Evolutionary conservation across 2,888 invertebrate species (phyloP).

Genomic region (Amblyjoppa proteus): DNA sequence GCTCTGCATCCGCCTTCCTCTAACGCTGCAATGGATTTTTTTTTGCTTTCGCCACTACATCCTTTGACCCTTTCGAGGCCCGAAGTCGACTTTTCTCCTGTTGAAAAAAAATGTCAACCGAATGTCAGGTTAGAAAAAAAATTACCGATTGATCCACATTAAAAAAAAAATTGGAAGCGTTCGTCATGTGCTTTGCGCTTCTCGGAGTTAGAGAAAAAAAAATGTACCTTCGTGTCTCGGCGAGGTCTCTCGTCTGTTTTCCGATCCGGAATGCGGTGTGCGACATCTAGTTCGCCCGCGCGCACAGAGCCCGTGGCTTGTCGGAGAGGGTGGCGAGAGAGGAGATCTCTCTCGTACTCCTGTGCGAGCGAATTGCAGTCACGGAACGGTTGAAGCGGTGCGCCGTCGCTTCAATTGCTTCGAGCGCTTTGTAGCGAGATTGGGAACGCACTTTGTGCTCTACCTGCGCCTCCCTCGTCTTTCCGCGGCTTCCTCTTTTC

Average conservation of each 20-base stretch:
- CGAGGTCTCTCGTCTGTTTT: conserved; percentile 34
- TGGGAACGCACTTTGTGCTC: conserved; percentile 71
- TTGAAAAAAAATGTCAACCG: too few relatives aligned
- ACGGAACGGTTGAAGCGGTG: conserved; percentile 67
- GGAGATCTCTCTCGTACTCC: conserved; percentile 11
- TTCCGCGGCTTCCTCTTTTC: conserved; percentile 35
- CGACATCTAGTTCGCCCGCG: conserved; percentile 51
- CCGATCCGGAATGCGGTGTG: conserved; percentile 12
- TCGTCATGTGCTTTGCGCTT: conserved; percentile 16
- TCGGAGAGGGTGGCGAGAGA: conserved; percentile 1
- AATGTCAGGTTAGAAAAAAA: neutral
- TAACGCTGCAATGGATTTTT: neutral
- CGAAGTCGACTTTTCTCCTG: neutral
- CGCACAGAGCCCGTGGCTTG: conserved; percentile 47
- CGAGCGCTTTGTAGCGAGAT: conserved; percentile 71
- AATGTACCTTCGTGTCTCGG: conserved; percentile 22
- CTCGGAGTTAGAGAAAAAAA: neutral
- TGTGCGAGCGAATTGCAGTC: conserved; percentile 66
- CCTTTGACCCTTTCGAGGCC: neutral
- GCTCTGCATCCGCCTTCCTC: neutral
- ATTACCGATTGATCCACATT: neutral
- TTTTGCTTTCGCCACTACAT: neutral
- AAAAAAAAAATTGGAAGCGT: conserved; percentile 19
- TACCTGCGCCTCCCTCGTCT: conserved; percentile 40
- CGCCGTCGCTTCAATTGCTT: conserved; percentile 69